These are phyloP conservation scores for Emys orbicularis DNA, from an alignment of 2,797 vertebrate species.

Conservation along the genomic window DNA sequence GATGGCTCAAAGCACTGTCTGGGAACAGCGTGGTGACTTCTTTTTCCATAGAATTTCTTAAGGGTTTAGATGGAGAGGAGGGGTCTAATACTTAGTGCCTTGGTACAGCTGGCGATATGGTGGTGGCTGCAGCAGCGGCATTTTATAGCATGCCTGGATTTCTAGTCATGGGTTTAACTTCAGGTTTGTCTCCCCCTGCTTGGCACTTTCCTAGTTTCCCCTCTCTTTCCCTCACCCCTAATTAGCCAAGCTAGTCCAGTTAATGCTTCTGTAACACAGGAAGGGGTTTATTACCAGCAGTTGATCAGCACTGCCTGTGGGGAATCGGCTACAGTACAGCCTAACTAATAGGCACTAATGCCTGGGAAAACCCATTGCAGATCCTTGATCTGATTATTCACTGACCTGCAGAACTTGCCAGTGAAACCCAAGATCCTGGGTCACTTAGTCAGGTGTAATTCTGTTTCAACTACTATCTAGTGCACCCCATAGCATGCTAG, in stretches of 20 bases:
- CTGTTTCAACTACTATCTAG: not conserved
- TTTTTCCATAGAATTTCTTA: not conserved
- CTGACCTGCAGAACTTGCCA: not conserved
- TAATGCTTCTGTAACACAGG: not conserved
- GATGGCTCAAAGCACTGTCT: not conserved
- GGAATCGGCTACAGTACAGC: not conserved
- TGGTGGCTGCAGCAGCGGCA: not conserved
- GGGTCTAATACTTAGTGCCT: not conserved
- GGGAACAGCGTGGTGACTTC: not conserved
- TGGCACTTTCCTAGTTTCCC: not conserved
- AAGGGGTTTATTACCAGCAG: not conserved
- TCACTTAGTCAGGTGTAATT: accelerated
- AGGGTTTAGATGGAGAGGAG: no score
- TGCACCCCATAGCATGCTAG: no score
- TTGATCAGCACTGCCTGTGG: not conserved
- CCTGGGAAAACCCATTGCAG: accelerated
- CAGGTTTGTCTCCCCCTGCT: not conserved
- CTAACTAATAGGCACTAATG: accelerated
- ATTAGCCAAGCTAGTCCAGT: not conserved
- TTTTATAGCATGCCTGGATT: not conserved
- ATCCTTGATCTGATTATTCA: not conserved
- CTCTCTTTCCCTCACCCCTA: not conserved
- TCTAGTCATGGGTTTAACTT: not conserved
- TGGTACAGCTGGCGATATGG: not conserved
- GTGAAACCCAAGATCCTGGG: accelerated